Evolutionary conservation across 2,797 vertebrate genomes (phyloP).

Genomic region (Fistularia commersonii): DNA sequence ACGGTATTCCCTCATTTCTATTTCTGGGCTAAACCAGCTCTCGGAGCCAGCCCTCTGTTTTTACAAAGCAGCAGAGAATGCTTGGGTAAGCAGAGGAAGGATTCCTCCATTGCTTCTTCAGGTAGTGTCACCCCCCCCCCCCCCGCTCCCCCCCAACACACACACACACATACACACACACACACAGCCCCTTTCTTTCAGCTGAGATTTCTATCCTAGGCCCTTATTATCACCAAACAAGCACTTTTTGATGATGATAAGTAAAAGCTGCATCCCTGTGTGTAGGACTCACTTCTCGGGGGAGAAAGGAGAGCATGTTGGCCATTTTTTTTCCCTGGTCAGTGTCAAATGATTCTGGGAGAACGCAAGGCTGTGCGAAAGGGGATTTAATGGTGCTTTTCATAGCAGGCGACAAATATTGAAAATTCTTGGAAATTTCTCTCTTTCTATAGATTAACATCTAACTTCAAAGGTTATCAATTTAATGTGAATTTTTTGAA

Average conservation of each 20-base stretch:
- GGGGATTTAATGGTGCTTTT: not conserved
- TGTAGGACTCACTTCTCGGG: constrained; percentile 66
- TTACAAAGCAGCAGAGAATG: constrained; percentile 59
- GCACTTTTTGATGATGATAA: constrained; percentile 78
- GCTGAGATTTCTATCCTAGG: constrained; percentile 70
- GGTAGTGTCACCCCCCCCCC: constrained; percentile 57
- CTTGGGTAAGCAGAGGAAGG: constrained; percentile 72
- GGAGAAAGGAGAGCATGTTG: constrained; percentile 58
- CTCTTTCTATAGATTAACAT: too few species aligned
- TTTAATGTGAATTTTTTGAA: too few species aligned
- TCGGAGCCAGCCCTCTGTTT: constrained; percentile 60
- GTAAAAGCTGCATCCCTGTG: constrained; percentile 73
- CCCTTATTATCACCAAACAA: constrained; percentile 77
- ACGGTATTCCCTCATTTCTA: constrained; percentile 65
- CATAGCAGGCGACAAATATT: too few species aligned
- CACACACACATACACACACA: too few species aligned
- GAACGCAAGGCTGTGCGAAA: constrained; percentile 40
- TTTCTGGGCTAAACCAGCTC: constrained; percentile 67
- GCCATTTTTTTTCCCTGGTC: constrained; percentile 73
- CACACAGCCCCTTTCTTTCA: constrained; percentile 37
- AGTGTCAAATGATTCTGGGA: constrained; percentile 48
- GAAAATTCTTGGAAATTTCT: too few species aligned
- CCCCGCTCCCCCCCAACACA: too few species aligned
- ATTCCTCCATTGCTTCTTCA: constrained; percentile 68
- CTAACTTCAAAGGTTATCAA: too few species aligned